A percentile compares a stretch with the other conserved stretches of the same genome.
phyloP scores from a whole-genome alignment of 2,888 invertebrate species.

The Lasioglossum calceatum region DNA sequence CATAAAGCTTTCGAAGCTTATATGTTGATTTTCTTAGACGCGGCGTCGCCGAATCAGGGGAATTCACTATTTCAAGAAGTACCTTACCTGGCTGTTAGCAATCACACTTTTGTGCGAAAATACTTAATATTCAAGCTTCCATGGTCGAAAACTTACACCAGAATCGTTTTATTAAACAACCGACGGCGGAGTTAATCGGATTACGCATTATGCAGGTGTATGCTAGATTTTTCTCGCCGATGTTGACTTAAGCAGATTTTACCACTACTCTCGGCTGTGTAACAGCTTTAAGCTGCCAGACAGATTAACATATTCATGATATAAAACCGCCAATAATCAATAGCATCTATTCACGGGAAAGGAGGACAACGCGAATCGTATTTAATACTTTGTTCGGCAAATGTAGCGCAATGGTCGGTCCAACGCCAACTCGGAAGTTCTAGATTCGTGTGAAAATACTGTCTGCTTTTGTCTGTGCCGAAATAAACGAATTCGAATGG shows the following conservation, averaged over 20 bases:
- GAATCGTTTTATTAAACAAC: background rate
- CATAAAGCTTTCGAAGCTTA: background rate
- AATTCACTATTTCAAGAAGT: background rate
- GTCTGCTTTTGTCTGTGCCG: background rate
- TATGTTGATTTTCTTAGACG: background rate
- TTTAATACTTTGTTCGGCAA: slow-evolving; percentile 1
- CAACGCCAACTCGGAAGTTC: background rate
- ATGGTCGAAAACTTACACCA: background rate
- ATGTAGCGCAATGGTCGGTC: background rate
- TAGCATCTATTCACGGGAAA: slow-evolving; percentile 36
- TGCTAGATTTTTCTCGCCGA: background rate
- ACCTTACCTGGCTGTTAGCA: background rate
- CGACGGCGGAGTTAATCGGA: background rate
- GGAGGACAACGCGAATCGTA: slow-evolving; percentile 30
- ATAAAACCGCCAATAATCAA: slow-evolving; percentile 52
- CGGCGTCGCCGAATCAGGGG: too few species aligned
- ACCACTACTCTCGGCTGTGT: slow-evolving; percentile 17
- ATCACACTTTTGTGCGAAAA: background rate
- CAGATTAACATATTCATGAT: slow-evolving; percentile 41
- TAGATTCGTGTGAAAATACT: background rate
- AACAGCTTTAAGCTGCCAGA: slow-evolving; percentile 37
- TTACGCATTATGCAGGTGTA: background rate
- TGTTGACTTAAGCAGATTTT: background rate
- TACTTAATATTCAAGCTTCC: background rate
- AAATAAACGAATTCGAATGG: background rate